phyloP scores from a whole-genome alignment of 2,113 vertebrate genomes.

The Saguinus midas region DNA sequence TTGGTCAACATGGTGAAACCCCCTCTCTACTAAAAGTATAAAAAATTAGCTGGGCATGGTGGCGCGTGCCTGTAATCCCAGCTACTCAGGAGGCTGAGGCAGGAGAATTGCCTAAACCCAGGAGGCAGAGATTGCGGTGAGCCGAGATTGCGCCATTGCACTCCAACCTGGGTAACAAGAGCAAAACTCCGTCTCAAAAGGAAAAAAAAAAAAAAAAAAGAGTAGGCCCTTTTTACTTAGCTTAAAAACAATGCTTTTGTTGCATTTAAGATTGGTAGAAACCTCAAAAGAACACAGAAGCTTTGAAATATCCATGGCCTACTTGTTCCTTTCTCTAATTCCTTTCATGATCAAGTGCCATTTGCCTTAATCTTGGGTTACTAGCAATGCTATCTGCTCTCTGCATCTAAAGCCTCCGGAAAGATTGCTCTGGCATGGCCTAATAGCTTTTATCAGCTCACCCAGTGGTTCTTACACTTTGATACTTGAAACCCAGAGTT shows the following conservation, averaged over 20 bases:
- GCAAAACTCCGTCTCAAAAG: no score
- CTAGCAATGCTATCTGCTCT: constrained; percentile 36
- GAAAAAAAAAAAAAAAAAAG: no score
- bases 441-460: constrained; percentile 62
- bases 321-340: neutral
- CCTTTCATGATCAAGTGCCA: constrained; percentile 24
- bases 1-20: no score
- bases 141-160: no score
- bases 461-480: neutral
- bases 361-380: constrained; percentile 48
- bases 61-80: no score
- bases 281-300: neutral
- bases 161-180: no score
- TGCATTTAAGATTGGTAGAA: neutral
- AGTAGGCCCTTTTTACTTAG: neutral
- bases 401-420: constrained; percentile 35
- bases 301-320: neutral
- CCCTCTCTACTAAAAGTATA: no score
- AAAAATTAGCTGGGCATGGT: no score
- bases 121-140: no score
- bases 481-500: constrained; percentile 28
- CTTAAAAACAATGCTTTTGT: neutral
- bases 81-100: no score
- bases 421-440: constrained; percentile 25
- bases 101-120: no score